A percentile compares a stretch with the other conserved stretches of the same genome.
phyloP scores from a whole-genome alignment of 1,140 invertebrate species.

The Tyrophagus putrescentiae region DNA sequence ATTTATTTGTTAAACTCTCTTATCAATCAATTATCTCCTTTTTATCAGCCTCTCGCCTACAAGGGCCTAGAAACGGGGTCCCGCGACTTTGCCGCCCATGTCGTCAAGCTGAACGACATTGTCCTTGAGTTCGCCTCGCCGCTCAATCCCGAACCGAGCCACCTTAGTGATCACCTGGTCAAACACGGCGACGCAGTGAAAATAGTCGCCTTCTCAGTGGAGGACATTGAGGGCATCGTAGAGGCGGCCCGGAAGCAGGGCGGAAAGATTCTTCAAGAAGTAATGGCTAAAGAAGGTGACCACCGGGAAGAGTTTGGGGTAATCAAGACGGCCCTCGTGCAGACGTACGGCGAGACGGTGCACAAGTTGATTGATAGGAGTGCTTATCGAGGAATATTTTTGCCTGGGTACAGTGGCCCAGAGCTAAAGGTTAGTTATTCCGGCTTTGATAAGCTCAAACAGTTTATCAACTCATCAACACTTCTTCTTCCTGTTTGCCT shows the following conservation, averaged over 20 bases:
- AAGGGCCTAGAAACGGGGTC: slow-evolving; percentile 85
- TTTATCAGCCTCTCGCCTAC: slow-evolving; percentile 81
- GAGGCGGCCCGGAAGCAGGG: slow-evolving; percentile 62
- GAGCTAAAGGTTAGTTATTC: slow-evolving; percentile 26
- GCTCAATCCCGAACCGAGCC: slow-evolving; percentile 54
- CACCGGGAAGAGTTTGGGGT: slow-evolving; percentile 74
- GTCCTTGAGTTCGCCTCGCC: slow-evolving; percentile 82
- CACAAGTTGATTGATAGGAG: slow-evolving; percentile 78
- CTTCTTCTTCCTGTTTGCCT: no score
- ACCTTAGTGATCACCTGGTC: slow-evolving; percentile 61
- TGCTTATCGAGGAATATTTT: slow-evolving; percentile 67
- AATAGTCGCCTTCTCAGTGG: slow-evolving; percentile 84
- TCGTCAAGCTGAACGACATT: slow-evolving; percentile 81
- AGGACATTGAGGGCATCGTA: slow-evolving; percentile 76
- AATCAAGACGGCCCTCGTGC: slow-evolving; percentile 66
- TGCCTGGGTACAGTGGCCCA: slow-evolving; percentile 61
- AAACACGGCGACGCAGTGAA: slow-evolving; percentile 92
- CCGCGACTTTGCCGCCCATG: slow-evolving; percentile 64
- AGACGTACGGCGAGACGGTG: slow-evolving; percentile 93
- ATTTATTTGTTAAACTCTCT: no score
- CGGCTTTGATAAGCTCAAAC: no score
- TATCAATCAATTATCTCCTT: no score
- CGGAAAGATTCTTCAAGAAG: slow-evolving; percentile 63
- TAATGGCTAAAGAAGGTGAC: slow-evolving; percentile 82
- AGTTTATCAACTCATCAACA: no score